Base-by-base conservation (phyloP, 1,140 invertebrate genomes). In the Saxidomus purpurata region DNA sequence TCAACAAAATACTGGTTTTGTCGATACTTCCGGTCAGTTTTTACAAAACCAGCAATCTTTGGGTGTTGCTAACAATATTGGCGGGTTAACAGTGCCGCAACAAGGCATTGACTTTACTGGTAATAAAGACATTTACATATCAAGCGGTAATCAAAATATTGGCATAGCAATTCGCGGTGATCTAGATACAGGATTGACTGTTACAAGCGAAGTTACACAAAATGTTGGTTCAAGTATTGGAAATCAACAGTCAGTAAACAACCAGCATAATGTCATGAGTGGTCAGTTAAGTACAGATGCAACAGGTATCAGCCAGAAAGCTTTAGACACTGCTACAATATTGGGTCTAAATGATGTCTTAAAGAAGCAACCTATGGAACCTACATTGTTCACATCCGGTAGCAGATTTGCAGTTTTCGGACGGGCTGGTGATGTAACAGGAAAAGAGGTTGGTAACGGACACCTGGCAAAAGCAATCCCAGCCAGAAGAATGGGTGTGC, bases 341-440 rank as follows among this genome's bases (percentile, higher is more conserved):
- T 17, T 49, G 2, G 43, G 47, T 0, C 47, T 36, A 34, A 36
- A 36, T 17, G 25, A 34, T n/a, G 47, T 25, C 15, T 22, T 36
- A 1, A 55, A 47, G 8, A 79, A 79, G 36, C 47, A 79, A 55
- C 49, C 52, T 1, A 79, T 61, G 36, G 34, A 52, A 61, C 22
- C 71, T 36, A 87, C 85, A 13, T 28, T 59, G 59, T 87, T 87
- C 28, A 79, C 85, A 17, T 79, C 85, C 2, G 85, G 74, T 36
- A 87, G 59, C 38, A 47, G 85, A 36, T 38, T 63, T 34, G 85
- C 85, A 3, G 85, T 77, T 4, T 87, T 87, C 25, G 85, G 85
- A 31, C 74, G 67, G 28, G 85, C 85, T 0, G 40, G 28, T 49
- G 74, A 69, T 25, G 69, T 59, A 2, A 59, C 17, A 19, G 74